Percentiles rank a stretch among this genome's conserved stretches.
Conservation (phyloP, 2,888 invertebrate species). For the Parapristionchus giblindavisi region DNA sequence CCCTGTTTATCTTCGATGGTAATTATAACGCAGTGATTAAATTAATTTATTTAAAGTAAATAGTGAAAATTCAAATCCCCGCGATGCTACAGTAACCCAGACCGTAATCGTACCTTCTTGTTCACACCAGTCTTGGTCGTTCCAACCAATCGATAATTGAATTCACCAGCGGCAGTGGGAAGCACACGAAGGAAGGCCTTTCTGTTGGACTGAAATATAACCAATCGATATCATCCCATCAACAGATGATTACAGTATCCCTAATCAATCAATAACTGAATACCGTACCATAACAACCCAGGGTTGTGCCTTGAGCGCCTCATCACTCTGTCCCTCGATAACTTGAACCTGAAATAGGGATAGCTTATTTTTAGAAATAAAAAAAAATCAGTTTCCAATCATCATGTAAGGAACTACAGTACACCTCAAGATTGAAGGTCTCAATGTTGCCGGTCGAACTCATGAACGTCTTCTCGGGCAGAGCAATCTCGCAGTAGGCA, state of each 20-base stretch:
- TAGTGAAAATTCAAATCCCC: too few relatives aligned
- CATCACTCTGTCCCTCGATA: neutral
- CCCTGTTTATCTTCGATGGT: too few relatives aligned
- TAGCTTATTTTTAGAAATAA: neutral
- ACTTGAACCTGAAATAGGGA: neutral
- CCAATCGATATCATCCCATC: too few relatives aligned
- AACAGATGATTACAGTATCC: too few relatives aligned
- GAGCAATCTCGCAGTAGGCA: neutral
- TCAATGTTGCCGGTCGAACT: neutral
- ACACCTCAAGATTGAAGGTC: constrained; percentile 14
- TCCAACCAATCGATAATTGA: constrained; percentile 7
- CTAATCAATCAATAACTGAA: too few relatives aligned
- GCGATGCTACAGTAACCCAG: neutral
- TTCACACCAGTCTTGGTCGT: neutral
- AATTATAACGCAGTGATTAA: too few relatives aligned
- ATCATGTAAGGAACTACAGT: neutral
- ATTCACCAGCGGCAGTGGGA: neutral
- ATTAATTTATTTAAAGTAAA: too few relatives aligned
- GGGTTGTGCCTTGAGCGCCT: too few relatives aligned
- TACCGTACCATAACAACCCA: too few relatives aligned
- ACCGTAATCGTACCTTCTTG: neutral
- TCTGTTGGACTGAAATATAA: too few relatives aligned
- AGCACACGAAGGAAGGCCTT: too few relatives aligned
- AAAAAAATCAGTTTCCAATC: neutral
- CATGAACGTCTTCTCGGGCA: constrained; percentile 10